Evolutionary conservation across 2,113 vertebrate species (phyloP), one percentile per base, ranked within the genome.

Genomic region (Nematolebias whitei): DNA sequence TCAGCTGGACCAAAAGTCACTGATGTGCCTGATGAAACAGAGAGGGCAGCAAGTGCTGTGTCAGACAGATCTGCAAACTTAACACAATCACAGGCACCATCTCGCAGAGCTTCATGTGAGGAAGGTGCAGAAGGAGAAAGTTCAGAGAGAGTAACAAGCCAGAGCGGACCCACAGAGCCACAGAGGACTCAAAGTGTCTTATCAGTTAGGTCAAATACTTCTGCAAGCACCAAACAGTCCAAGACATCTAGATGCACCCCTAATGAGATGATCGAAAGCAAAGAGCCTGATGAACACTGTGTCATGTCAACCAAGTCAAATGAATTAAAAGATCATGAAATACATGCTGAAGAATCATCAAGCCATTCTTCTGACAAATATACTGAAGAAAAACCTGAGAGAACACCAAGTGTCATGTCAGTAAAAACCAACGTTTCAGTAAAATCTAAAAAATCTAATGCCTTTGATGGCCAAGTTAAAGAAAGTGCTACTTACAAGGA

Each of bases 141-240:
- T n/a, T n/a, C n/a, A n/a, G n/a, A n/a, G n/a, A n/a, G n/a, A n/a
- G n/a, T n/a, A n/a, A n/a, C n/a, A n/a, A n/a, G n/a, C n/a, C n/a
- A n/a, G n/a, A n/a, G n/a, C n/a, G n/a, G n/a, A n/a, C n/a, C n/a
- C n/a, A n/a, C n/a, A n/a, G n/a, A n/a, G n/a, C n/a, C 24, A 23
- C 60, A 73, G 19, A 74, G 59, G 52, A 50, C 64, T 26, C 12
- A 23, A 7, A 74, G 85, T 58, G 81, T 59, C 35, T 50, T 63
- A 40, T 93, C 92, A 29, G 6, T 60, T 13, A 83, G 71, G 51
- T 76, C 86, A 53, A 76, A 68, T 23, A 11, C 18, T 43, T 90
- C 85, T 16, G 12, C 65, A 45, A 80, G 54, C 71, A 69, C 71
- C 40, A 58, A 22, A 1, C 85, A 77, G 24, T 85, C 79, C 8